Base-by-base conservation (phyloP, 2,888 invertebrate genomes). In the Chymomyza procnemis region DNA sequence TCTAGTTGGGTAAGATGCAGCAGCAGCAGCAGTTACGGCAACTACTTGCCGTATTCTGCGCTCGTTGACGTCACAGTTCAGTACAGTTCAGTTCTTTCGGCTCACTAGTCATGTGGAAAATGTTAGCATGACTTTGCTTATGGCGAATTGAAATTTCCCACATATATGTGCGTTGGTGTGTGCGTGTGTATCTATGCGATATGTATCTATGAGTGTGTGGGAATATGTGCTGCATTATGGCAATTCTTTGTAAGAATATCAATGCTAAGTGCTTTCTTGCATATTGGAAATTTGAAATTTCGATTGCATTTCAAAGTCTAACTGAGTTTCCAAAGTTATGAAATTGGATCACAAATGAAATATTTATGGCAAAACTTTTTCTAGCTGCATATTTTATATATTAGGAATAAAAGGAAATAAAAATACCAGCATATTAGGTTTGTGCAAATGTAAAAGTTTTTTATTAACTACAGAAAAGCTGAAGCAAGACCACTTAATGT, bases 201-300 rank as follows among this genome's bases (percentile, higher is more conserved):
- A 48, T 58, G 22, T 48, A 59, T 67, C 9, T 47, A 64, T 21
- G 46, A 60, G 57, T 61, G 46, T 57, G 56, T 59, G 55, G 46
- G 62, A 21, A 46, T 47, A 60, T 58, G 26, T 63, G 69, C 19
- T 18, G 34, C 41, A 18, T 41, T 58, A 41, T 41, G 16, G 14
- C n/a, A 19, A 18, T 14, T 18, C 48, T 50, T 50, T 19, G 18
- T 64, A 71, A 77, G 72, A 76, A 62, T 62, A 50, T n/a, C 21
- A 63, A 77, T 81, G 76, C 73, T 76, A 71, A 78, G 77, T 54
- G 54, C 54, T 54, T 18, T 19, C 54, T 54, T 84, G 79, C 78
- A 78, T 85, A 81, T 81, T 81, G 81, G 71, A 85, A 79, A 82
- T 81, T 85, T 82, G 80, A 85, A 81, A 81, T 81, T 81, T 81